A percentile compares a stretch with the other conserved stretches of the same genome.
Conservation (phyloP, 1,140 invertebrate species). For the Achroia grisella region DNA sequence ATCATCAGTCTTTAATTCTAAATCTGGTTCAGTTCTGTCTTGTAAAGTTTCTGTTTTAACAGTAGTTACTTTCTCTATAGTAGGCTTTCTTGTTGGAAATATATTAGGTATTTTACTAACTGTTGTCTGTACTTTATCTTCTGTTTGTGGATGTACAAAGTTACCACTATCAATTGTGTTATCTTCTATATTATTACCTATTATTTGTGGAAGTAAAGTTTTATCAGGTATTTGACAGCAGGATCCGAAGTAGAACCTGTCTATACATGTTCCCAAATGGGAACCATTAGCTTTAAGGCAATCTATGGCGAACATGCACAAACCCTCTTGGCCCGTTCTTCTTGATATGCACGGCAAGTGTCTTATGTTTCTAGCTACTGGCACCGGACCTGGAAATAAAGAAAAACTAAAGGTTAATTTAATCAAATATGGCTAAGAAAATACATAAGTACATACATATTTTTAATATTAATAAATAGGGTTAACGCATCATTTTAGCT, state of each 20-base stretch:
- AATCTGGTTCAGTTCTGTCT: slow-evolving; percentile 32
- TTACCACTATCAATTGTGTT: slow-evolving; percentile 61
- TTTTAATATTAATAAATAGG: background rate
- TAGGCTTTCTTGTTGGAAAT: slow-evolving; percentile 27
- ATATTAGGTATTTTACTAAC: slow-evolving; percentile 33
- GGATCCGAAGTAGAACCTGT: slow-evolving; percentile 93
- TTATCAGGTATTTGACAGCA: slow-evolving; percentile 83
- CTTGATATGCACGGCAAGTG: slow-evolving; percentile 89
- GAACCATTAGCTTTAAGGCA: slow-evolving; percentile 93
- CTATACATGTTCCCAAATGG: slow-evolving; percentile 92
- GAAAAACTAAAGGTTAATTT: slow-evolving; percentile 12
- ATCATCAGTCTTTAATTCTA: slow-evolving; percentile 45
- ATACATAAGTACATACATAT: no score
- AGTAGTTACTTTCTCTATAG: slow-evolving; percentile 25
- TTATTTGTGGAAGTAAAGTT: slow-evolving; percentile 58
- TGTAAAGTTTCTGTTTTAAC: slow-evolving; percentile 23
- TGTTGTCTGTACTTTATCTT: slow-evolving; percentile 38
- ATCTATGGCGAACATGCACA: slow-evolving; percentile 96
- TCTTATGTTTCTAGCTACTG: slow-evolving; percentile 86
- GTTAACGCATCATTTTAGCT: background rate
- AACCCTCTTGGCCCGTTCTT: slow-evolving; percentile 83
- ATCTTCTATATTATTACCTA: slow-evolving; percentile 64
- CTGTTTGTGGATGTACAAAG: slow-evolving; percentile 63
- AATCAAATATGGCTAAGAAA: no score
- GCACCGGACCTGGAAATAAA: slow-evolving; percentile 64